Percentiles rank a stretch among this genome's conserved stretches.
These are phyloP conservation scores for Nomada lathburiana DNA, from an alignment of 2,888 invertebrate species.

Conservation along the genomic window DNA sequence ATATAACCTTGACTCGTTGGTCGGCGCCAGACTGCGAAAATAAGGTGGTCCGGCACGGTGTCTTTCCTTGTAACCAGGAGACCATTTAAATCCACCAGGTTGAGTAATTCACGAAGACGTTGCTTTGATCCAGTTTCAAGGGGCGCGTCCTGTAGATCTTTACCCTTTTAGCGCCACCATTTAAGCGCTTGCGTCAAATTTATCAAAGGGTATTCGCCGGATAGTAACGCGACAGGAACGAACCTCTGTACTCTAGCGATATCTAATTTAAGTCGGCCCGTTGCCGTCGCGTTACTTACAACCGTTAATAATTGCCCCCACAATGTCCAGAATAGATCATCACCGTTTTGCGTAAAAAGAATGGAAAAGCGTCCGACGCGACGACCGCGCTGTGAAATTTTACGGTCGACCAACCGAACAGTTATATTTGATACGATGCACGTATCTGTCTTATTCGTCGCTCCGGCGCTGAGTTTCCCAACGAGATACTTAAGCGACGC, in stretches of 20 bases:
- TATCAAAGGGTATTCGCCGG: slow-evolving; percentile 50
- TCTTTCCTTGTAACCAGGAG: slow-evolving; percentile 14
- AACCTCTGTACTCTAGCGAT: slow-evolving; percentile 13
- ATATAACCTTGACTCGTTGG: slow-evolving; percentile 49
- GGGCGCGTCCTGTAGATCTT: slow-evolving; percentile 42
- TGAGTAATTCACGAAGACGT: slow-evolving; percentile 59
- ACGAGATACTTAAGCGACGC: background rate
- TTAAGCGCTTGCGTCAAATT: slow-evolving; percentile 53
- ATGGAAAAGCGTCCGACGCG: background rate
- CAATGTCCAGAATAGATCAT: slow-evolving; percentile 35
- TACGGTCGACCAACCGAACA: slow-evolving; percentile 1
- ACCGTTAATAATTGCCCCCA: slow-evolving; percentile 35
- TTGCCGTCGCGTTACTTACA: slow-evolving; percentile 24
- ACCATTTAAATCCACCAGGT: slow-evolving; percentile 51
- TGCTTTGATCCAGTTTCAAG: slow-evolving; percentile 61
- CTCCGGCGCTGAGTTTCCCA: background rate
- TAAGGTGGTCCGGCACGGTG: slow-evolving; percentile 37
- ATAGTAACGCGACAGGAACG: background rate
- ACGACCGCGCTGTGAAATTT: slow-evolving; percentile 15
- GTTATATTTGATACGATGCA: slow-evolving; percentile 33
- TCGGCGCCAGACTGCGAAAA: slow-evolving; percentile 51
- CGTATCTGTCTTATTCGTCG: background rate
- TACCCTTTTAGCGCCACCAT: slow-evolving; percentile 59
- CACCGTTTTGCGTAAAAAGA: background rate
- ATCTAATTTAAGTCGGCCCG: slow-evolving; percentile 55